Evolutionary conservation across 2,888 invertebrate genomes (phyloP).

Genomic region (Germaria angustata): DNA sequence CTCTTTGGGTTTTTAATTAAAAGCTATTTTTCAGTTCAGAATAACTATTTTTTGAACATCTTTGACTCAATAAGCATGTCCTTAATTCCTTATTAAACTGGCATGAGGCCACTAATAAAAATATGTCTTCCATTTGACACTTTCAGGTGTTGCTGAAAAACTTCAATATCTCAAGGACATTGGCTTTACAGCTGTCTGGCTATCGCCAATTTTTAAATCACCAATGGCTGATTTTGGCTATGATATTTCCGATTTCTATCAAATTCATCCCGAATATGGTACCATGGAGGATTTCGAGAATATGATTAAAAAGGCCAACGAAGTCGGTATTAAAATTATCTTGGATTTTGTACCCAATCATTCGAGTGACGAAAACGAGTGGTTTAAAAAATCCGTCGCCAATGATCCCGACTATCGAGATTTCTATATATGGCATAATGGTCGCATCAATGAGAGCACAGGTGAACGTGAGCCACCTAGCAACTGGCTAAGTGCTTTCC

Average conservation of each 20-base stretch:
- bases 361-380: constrained; percentile 88
- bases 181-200: constrained; percentile 85
- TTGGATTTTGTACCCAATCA: constrained; percentile 82
- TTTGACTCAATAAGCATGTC: too few species aligned
- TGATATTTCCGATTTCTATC: constrained; percentile 86
- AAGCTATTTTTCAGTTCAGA: too few species aligned
- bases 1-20: too few species aligned
- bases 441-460: constrained; percentile 76
- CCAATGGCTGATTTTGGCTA: constrained; percentile 90
- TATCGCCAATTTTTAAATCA: constrained; percentile 88
- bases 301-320: constrained; percentile 82
- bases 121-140: too few species aligned
- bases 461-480: constrained; percentile 80
- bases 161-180: constrained; percentile 85
- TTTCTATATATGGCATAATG: constrained; percentile 87
- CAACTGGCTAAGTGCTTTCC: constrained; percentile 82
- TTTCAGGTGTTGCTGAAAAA: constrained; percentile 83
- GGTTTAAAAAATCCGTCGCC: constrained; percentile 88
- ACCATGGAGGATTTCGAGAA: constrained; percentile 86
- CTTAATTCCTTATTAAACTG: too few species aligned
- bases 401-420: constrained; percentile 84
- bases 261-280: constrained; percentile 86
- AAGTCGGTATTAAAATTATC: constrained; percentile 80
- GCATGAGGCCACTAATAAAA: too few species aligned
- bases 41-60: too few species aligned